Evolutionary conservation across 2,888 invertebrate genomes (phyloP).

Genomic region (Gasteruption jaculator): DNA sequence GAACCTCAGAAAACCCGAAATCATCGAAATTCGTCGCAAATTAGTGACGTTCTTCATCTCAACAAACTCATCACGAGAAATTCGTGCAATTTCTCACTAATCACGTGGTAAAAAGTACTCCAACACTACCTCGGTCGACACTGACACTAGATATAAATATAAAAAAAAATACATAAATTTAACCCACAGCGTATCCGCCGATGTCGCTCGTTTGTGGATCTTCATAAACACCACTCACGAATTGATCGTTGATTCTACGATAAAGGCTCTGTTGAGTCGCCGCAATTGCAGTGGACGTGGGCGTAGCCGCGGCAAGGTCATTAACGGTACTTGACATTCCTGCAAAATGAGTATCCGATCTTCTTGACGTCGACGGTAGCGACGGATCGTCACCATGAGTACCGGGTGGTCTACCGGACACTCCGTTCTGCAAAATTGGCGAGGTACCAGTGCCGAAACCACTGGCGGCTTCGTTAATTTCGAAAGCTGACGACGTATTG

Average conservation of each 20-base stretch:
- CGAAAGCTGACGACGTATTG: constrained; percentile 7
- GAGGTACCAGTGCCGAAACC: constrained; percentile 44
- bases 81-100: no score
- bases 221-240: constrained; percentile 35
- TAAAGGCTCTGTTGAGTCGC: constrained; percentile 31
- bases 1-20: no score
- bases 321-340: constrained; percentile 23
- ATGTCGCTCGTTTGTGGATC: constrained; percentile 8
- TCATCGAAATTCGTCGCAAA: no score
- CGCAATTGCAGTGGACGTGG: constrained; percentile 17
- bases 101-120: no score
- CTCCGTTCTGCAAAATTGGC: constrained; percentile 34
- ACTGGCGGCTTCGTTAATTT: constrained; percentile 53
- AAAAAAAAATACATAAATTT: background rate
- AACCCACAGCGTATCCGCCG: background rate
- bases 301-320: constrained; percentile 22
- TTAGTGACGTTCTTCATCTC: no score
- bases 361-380: constrained; percentile 38
- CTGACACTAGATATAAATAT: no score
- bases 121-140: no score
- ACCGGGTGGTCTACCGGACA: constrained; percentile 42
- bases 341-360: constrained; percentile 29
- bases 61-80: no score
- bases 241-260: constrained; percentile 36
- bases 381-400: constrained; percentile 37